Evolutionary conservation across 2,797 vertebrate species (phyloP), one percentile per base, ranked within the genome.

Genomic region (Alfaro cultratus): DNA sequence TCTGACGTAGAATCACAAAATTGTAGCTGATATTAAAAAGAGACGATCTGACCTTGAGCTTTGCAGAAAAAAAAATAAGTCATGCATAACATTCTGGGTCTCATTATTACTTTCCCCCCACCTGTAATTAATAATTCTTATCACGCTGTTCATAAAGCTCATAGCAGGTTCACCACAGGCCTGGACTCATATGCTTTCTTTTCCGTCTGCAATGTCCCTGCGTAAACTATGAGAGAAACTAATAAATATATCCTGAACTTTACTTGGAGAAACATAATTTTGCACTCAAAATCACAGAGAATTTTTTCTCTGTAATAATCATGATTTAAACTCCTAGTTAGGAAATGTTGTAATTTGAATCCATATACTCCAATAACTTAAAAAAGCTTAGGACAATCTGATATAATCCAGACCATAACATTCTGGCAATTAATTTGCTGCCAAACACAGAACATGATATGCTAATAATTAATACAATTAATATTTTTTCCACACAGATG

Each of bases 81-180:
- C 34, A 64, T 36, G 53, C 39, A 68, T 68, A n/a, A 53, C 29
- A 49, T 39, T 26, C 26, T 41, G 23, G 71, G 41, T 47, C 18
- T 79, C 23, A 10, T 29, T 64, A 39, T 62, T 21, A 57, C 43
- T 79, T 41, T 39, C 72, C 47, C 21, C 21, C 36, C 36, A 73
- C 31, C 16, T 64, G 64, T 26, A 60, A 62, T 73, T 21, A n/a
- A n/a, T 62, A 62, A 62, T 47, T 79, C 26, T 36, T 29, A 11
- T 72, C 41, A 72, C 29, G 1, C 31, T 79, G 55, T 74, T 41
- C 36, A 64, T 18, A 64, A 74, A 79, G 55, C 77, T 39, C 15
- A 39, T 29, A 60, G 60, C 34, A 64, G 45, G 70, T 46, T 46
- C 34, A 73, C 18, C 39, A 26, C 49, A 55, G 73, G 49, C 34